These are phyloP conservation scores for Tachina fera DNA, from an alignment of 2,888 invertebrate genomes.

Conservation along the genomic window DNA sequence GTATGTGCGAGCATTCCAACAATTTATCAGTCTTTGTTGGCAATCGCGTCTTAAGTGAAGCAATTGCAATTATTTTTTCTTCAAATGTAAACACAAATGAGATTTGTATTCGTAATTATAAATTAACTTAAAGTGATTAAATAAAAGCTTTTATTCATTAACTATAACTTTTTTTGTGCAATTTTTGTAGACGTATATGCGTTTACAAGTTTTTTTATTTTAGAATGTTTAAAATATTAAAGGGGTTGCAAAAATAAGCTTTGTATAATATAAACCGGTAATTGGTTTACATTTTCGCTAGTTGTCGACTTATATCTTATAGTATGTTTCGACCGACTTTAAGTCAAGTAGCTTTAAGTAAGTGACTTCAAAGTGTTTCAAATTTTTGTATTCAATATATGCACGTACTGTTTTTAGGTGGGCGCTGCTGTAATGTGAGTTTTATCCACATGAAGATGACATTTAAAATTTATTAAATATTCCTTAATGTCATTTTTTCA, in stretches of 20 bases:
- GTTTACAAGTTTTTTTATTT: conserved; percentile 13
- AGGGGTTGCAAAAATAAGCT: background rate
- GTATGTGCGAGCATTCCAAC: conserved; percentile 25
- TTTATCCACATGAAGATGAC: too few species aligned
- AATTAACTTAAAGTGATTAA: conserved; percentile 67
- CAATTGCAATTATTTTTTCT: conserved; percentile 66
- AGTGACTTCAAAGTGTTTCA: too few species aligned
- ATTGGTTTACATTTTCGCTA: too few species aligned
- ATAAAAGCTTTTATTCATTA: conserved; percentile 48
- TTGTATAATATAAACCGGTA: too few species aligned
- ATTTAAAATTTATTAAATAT: too few species aligned
- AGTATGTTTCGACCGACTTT: too few species aligned
- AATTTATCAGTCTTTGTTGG: conserved; percentile 60
- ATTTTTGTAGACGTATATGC: background rate
- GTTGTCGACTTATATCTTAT: too few species aligned
- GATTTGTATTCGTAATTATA: conserved; percentile 69
- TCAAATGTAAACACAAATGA: conserved; percentile 50
- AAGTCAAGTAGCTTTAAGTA: too few species aligned
- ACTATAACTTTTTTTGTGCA: background rate
- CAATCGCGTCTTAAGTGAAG: conserved; percentile 36
- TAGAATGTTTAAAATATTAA: conserved; percentile 39
- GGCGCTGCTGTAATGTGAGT: too few species aligned
- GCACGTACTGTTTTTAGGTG: too few species aligned
- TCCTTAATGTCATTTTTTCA: too few species aligned
- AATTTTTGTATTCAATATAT: too few species aligned